A percentile compares a stretch with the other conserved stretches of the same genome.
These are phyloP conservation scores for Procavia capensis DNA, from an alignment of 2,113 vertebrate genomes.

Conservation along the genomic window DNA sequence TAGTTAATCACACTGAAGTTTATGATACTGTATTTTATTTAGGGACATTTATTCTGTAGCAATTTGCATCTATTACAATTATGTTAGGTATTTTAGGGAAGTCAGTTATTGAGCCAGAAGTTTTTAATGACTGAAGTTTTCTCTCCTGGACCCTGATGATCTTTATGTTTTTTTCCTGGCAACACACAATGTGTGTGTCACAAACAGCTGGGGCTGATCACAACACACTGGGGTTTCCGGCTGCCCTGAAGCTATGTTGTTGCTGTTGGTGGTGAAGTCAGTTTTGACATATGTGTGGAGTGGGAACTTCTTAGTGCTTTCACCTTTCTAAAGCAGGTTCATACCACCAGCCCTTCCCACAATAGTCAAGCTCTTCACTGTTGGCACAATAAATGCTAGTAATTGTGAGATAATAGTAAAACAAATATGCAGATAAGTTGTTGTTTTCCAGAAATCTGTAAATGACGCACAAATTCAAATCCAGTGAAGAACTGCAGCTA, in stretches of 20 bases:
- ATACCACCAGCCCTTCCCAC: neutral
- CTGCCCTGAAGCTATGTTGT: neutral
- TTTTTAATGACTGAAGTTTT: neutral
- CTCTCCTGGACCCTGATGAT: neutral
- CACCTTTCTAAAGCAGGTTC: neutral
- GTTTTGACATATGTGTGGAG: neutral
- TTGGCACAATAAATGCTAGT: neutral
- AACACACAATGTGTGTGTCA: too few relatives aligned
- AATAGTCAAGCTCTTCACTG: neutral
- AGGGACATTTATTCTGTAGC: neutral
- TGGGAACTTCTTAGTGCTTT: neutral
- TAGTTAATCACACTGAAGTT: neutral
- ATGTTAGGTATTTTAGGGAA: neutral
- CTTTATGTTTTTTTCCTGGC: neutral
- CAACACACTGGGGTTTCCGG: rapidly evolving
- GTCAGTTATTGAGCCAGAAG: neutral
- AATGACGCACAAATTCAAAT: neutral
- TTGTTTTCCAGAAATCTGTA: neutral
- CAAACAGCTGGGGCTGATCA: neutral
- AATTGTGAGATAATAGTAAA: neutral
- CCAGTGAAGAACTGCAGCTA: neutral
- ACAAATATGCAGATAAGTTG: too few relatives aligned
- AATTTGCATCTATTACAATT: neutral
- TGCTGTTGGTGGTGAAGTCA: neutral
- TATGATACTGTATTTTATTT: neutral